These are phyloP conservation scores for Sebastes glaucus DNA, from an alignment of 2,797 vertebrate genomes.

Conservation along the genomic window DNA sequence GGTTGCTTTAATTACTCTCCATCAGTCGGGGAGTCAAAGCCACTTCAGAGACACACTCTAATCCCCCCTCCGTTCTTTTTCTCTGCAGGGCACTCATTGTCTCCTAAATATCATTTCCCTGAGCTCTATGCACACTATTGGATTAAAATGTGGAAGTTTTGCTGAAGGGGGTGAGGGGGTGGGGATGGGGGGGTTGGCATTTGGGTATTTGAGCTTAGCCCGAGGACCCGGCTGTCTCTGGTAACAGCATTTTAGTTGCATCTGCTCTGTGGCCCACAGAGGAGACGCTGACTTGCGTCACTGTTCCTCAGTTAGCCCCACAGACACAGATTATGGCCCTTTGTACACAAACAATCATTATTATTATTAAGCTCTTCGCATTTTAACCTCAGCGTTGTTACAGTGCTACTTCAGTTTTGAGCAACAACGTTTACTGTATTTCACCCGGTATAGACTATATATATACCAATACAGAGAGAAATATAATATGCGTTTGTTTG, in stretches of 20 bases:
- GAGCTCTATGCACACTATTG: conserved; percentile 76
- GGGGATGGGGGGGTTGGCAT: conserved; percentile 61
- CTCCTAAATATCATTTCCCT: conserved; percentile 82
- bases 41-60: conserved; percentile 79
- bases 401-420: conserved; percentile 11
- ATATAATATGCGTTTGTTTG: background rate
- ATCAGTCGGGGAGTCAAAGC: conserved; percentile 77
- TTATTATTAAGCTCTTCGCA: conserved; percentile 46
- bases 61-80: conserved; percentile 73
- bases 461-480: background rate
- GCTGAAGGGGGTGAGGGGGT: conserved; percentile 64
- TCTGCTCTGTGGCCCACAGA: conserved; percentile 69
- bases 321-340: conserved; percentile 58
- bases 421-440: background rate
- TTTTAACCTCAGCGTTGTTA: conserved; percentile 40
- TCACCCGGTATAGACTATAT: background rate
- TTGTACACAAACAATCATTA: conserved; percentile 52
- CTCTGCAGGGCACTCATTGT: conserved; percentile 80
- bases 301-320: conserved; percentile 52
- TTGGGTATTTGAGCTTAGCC: conserved; percentile 74
- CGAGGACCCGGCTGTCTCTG: conserved; percentile 66
- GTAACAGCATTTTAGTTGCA: conserved; percentile 70
- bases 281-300: conserved; percentile 38
- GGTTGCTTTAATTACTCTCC: conserved; percentile 82
- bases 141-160: conserved; percentile 80